Percentiles rank a stretch among this genome's conserved stretches.
These are phyloP conservation scores for Rosalia funebris DNA, from an alignment of 2,888 invertebrate species.

Conservation along the genomic window DNA sequence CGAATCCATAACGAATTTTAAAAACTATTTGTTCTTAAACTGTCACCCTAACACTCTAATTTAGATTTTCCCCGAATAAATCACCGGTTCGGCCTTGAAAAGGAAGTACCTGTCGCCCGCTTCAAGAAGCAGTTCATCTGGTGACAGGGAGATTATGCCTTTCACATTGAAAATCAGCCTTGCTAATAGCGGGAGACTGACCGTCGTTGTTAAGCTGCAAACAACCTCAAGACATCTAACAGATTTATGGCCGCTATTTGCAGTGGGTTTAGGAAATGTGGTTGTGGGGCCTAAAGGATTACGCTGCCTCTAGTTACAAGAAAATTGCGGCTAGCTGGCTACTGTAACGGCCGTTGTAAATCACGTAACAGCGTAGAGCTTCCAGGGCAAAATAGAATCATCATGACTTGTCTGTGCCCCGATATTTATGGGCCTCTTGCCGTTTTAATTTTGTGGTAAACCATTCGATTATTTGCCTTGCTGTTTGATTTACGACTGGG, in stretches of 20 bases:
- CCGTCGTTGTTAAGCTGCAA: constrained; percentile 24
- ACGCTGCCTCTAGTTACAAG: constrained; percentile 33
- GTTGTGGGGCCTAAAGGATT: constrained; percentile 31
- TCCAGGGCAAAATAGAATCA: constrained; percentile 39
- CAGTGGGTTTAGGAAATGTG: constrained; percentile 32
- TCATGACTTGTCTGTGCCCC: constrained; percentile 35
- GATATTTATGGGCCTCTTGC: constrained; percentile 43
- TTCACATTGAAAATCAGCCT: constrained; percentile 37
- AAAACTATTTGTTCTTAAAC: no score
- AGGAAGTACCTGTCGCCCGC: constrained; percentile 22
- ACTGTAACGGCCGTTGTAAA: constrained; percentile 40
- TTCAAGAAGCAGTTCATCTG: constrained; percentile 40
- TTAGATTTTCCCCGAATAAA: no score
- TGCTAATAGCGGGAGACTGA: constrained; percentile 39
- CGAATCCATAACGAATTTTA: no score
- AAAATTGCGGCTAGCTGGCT: constrained; percentile 37
- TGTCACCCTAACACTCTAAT: no score
- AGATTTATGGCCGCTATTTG: constrained; percentile 36
- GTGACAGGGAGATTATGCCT: constrained; percentile 41
- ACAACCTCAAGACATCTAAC: constrained; percentile 23
- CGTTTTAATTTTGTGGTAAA: constrained; percentile 45
- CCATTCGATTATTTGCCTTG: constrained; percentile 33
- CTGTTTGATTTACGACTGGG: constrained; percentile 36
- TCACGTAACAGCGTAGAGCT: constrained; percentile 34
- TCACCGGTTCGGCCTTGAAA: constrained; percentile 1